phyloP scores from a whole-genome alignment of 2,888 invertebrate genomes.

The Lepidocyrtoides sp. region DNA sequence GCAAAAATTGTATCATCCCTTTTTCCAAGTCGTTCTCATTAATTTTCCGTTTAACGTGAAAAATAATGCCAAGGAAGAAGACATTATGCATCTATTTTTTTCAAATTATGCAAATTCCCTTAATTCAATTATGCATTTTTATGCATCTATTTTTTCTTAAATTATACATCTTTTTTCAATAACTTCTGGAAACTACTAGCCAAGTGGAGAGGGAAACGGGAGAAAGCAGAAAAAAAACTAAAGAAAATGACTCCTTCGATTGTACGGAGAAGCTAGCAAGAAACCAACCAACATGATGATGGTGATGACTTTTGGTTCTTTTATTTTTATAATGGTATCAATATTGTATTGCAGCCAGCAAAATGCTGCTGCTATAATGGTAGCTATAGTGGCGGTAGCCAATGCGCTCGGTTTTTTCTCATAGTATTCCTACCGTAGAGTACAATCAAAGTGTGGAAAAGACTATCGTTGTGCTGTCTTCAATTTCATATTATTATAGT shows the following conservation, averaged over 20 bases:
- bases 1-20: too few species aligned
- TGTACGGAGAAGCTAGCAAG: background rate
- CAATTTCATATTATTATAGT: background rate
- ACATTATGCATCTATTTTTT: too few species aligned
- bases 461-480: background rate
- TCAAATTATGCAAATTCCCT: too few species aligned
- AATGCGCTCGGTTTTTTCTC: background rate
- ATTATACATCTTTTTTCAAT: too few species aligned
- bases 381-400: slow-evolving; percentile 1
- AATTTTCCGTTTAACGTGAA: too few species aligned
- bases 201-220: slow-evolving; percentile 12
- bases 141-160: too few species aligned
- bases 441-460: too few species aligned
- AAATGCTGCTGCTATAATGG: background rate
- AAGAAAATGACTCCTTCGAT: slow-evolving; percentile 16
- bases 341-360: background rate
- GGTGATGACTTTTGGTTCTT: slow-evolving; percentile 32
- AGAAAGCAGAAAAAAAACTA: background rate
- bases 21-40: too few species aligned
- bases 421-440: background rate
- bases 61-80: too few species aligned
- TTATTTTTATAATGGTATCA: slow-evolving; percentile 31
- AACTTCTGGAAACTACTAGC: slow-evolving; percentile 5
- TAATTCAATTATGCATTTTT: too few species aligned
- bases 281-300: background rate